Conservation (phyloP, 2,888 invertebrate species). For the Diarsia mendica region DNA sequence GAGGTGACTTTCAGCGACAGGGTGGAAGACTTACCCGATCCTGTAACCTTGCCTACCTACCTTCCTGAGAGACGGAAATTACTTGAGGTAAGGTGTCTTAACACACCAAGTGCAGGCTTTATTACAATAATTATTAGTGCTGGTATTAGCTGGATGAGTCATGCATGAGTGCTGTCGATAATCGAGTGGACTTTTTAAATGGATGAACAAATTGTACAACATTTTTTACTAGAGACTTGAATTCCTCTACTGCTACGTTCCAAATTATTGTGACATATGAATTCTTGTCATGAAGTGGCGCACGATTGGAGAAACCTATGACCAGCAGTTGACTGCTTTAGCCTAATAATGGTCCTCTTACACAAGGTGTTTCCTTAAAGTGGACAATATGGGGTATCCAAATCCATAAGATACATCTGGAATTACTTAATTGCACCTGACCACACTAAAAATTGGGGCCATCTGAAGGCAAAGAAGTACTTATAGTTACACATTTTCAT, state of each 20-base stretch:
- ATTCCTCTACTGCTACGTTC: too few species aligned
- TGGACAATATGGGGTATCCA: neutral
- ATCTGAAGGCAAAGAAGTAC: neutral
- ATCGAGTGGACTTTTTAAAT: too few species aligned
- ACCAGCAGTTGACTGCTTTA: neutral
- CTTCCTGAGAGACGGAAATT: constrained; percentile 84
- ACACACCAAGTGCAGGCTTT: neutral
- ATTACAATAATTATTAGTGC: neutral
- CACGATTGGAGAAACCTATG: neutral
- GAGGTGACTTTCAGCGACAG: constrained; percentile 85
- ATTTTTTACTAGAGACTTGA: too few species aligned
- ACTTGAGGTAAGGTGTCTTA: constrained; percentile 75
- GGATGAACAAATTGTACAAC: too few species aligned
- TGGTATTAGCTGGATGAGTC: neutral
- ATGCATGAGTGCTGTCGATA: neutral
- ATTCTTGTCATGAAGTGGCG: too few species aligned
- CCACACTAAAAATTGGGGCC: neutral
- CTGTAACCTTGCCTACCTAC: constrained; percentile 74
- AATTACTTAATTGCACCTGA: neutral
- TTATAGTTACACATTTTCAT: neutral
- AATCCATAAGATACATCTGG: too few species aligned
- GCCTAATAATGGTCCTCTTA: neutral
- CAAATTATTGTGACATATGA: too few species aligned
- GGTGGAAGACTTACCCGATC: constrained; percentile 83
- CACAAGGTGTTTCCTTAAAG: neutral